Base-by-base conservation (phyloP, 2,797 vertebrate genomes). In the Peromyscus eremicus region DNA sequence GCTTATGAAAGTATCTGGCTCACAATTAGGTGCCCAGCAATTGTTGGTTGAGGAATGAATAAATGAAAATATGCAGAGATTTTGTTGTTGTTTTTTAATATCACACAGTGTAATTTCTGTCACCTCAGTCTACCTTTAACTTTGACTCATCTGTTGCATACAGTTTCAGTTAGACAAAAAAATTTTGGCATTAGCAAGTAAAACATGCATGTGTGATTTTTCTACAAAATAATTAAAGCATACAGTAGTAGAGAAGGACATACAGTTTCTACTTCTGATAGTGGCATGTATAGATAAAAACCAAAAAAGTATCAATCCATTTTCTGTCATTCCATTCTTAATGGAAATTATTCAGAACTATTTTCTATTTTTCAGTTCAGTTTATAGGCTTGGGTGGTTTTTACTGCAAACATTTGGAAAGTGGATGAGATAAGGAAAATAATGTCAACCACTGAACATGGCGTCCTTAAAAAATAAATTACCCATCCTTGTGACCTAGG, bases 391-490 rank as follows among this genome's bases (percentile, higher is more conserved):
- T 43, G 3, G 10, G 1, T 75, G 8, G 14, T 40, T 76, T 92
- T 94, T 76, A 1, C 14, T 84, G 3, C 46, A 21, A 91, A 60
- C 1, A 71, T 64, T 86, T 95, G 14, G 52, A 80, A 93, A 12
- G 19, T 34, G 19, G 12, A 57, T 73, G 9, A 88, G 25, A 66
- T 83, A 57, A 83, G 3, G 9, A 1, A 25, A 6, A 49, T 90
- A 90, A 76, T 88, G 37, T 90, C 83, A 95, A 62, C 32, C 57
- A 90, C 10, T n/a, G 9, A 49, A 27, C 43, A 82, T 37, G 5
- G 7, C 66, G 52, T 81, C 16, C n/a, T 86, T n/a, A 82, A 40
- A 71, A 94, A 95, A 79, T 77, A 79, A 82, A 92, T 57, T 52
- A 27, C 11, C 52, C 82, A 25, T 37, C n/a, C 91, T 89, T 62